Evolutionary conservation across 2,888 invertebrate genomes (phyloP), one percentile per base, ranked within the genome.

Genomic region (Exephanes ischioxanthus): DNA sequence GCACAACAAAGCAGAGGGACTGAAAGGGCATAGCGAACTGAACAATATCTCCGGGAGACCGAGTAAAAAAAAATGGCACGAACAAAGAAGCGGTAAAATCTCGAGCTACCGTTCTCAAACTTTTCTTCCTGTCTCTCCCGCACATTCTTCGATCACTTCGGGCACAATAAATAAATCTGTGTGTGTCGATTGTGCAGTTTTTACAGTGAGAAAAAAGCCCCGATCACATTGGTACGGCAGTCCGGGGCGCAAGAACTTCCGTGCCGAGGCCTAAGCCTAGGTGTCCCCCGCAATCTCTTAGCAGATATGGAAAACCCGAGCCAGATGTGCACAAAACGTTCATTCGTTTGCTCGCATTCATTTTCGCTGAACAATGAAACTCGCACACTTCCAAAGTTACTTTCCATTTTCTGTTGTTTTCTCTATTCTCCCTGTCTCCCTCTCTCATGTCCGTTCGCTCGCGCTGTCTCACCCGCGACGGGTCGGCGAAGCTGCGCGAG

Each of bases 281-380:
- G 45, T 41, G 11, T 48, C 55, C 16, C 5, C 30, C 9, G 41
- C 72, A 63, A 26, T 63, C 66, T 80, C 41, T 72, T 67, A 53
- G 70, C 80, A 75, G 80, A 53, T 73, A 78, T 82, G 77, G 78
- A 2, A 45, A 11, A 45, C 3, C 72, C 55, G 78, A 79, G 63
- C 78, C 73, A 82, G 85, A 72, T 84, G 84, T 72, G 66, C 81
- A 83, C 76, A 70, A 63, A 81, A 83, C 80, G 85, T 84, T 86
- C 80, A 61, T 77, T 77, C 75, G 73, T 51, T 81, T 81, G 87
- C 85, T 85, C 80, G 87, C 89, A 87, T 90, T 91, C 90, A 88
- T 88, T 81, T 87, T 73, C 11, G 81, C 53, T 53, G 88, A 88
- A 91, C 90, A 91, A 91, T 90, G 85, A 72, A 63, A 37, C 81